These are phyloP conservation scores for Phataginus tricuspis DNA, from an alignment of 2,797 vertebrate species.

Conservation along the genomic window DNA sequence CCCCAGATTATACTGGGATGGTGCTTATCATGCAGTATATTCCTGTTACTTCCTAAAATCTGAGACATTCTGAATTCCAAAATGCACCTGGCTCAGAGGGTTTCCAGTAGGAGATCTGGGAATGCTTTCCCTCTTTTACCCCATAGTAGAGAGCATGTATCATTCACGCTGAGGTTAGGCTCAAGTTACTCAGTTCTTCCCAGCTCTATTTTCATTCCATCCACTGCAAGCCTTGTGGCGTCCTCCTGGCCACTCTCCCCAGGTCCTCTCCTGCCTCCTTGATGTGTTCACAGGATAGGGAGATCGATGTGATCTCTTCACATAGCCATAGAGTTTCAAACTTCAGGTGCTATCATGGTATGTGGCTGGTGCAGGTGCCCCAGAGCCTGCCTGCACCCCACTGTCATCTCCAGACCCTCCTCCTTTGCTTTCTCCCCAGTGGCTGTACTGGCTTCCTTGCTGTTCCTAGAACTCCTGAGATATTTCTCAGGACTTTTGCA, in stretches of 20 bases:
- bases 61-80: background rate
- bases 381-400: no score
- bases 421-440: background rate
- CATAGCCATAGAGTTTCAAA: no score
- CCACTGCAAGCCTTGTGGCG: no score
- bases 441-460: background rate
- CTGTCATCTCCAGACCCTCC: background rate
- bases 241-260: background rate
- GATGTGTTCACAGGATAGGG: no score
- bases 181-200: background rate
- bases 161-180: background rate
- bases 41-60: background rate
- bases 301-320: background rate
- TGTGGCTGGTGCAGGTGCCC: fast-evolving
- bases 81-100: background rate
- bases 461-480: background rate
- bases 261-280: background rate
- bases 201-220: background rate
- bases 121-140: background rate
- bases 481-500: background rate
- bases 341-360: background rate
- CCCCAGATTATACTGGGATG: background rate
- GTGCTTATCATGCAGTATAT: no score
- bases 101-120: background rate
- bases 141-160: background rate